These are phyloP conservation scores for Pycnonotus jocosus DNA, from an alignment of 2,113 vertebrate genomes.

Conservation along the genomic window DNA sequence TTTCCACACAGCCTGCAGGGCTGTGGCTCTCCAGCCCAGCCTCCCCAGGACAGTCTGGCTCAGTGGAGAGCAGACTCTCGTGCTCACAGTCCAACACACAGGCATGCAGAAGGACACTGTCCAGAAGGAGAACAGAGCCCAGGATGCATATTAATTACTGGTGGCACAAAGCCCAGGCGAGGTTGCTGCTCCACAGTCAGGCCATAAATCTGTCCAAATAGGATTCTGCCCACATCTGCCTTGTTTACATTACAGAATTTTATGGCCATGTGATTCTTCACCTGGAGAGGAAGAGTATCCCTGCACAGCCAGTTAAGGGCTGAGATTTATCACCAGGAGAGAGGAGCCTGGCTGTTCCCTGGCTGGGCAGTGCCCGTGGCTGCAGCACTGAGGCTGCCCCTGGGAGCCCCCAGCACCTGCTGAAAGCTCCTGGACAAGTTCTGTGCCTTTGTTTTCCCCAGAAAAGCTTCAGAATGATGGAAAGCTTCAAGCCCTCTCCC, in stretches of 20 bases:
- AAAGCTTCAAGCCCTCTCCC: neutral
- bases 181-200: constrained; percentile 30
- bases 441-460: neutral
- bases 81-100: neutral
- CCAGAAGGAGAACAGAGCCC: constrained; percentile 57
- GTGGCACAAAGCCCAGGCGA: constrained; percentile 57
- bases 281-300: constrained; percentile 32
- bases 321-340: neutral
- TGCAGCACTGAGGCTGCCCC: neutral
- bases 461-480: neutral
- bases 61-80: neutral
- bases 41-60: neutral
- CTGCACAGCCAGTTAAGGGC: neutral
- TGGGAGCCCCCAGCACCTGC: neutral
- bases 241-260: constrained; percentile 52
- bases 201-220: constrained; percentile 62
- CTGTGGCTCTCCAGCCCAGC: neutral
- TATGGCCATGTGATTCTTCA: constrained; percentile 58
- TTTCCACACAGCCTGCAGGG: neutral
- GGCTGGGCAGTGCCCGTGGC: neutral
- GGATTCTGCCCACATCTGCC: constrained; percentile 23
- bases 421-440: neutral
- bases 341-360: neutral
- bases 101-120: constrained; percentile 1
- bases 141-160: constrained; percentile 34